phyloP scores from a whole-genome alignment of 2,113 vertebrate species.

The Propithecus coquereli region DNA sequence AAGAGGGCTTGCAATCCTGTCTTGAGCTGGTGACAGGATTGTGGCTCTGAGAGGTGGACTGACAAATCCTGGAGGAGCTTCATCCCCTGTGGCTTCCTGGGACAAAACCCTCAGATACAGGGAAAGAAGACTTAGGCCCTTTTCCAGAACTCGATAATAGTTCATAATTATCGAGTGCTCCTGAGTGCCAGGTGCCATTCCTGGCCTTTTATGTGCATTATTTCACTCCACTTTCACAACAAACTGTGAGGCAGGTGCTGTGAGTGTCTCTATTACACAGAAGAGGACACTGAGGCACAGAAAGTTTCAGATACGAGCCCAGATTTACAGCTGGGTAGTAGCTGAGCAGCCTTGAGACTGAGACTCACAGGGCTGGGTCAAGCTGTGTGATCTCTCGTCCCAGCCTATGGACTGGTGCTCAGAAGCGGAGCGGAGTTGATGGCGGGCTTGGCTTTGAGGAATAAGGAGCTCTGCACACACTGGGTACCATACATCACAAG shows the following conservation, averaged over 20 bases:
- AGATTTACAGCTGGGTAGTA: not conserved
- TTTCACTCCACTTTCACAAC: not conserved
- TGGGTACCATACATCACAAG: rapidly evolving
- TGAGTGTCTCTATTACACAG: not conserved
- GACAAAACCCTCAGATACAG: not conserved
- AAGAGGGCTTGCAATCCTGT: not conserved
- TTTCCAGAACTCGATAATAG: not conserved
- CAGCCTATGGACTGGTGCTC: not conserved
- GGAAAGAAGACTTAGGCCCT: not conserved
- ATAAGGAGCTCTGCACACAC: not conserved
- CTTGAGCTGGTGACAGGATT: not conserved
- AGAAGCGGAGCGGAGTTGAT: not conserved
- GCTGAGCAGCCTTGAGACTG: not conserved
- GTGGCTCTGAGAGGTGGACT: not conserved
- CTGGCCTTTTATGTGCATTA: not conserved
- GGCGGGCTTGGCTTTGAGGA: not conserved
- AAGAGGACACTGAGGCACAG: not conserved
- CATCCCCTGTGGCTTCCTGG: not conserved
- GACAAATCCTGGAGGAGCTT: not conserved
- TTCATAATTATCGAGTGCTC: not conserved
- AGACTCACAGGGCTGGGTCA: not conserved
- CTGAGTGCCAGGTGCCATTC: not conserved
- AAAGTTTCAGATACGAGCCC: not conserved
- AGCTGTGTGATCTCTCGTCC: not conserved
- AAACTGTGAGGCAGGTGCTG: not conserved